Base-by-base conservation (phyloP, 37 sponge, comb jelly and placozoan species). In the Diacarnus erythraeanus region DNA sequence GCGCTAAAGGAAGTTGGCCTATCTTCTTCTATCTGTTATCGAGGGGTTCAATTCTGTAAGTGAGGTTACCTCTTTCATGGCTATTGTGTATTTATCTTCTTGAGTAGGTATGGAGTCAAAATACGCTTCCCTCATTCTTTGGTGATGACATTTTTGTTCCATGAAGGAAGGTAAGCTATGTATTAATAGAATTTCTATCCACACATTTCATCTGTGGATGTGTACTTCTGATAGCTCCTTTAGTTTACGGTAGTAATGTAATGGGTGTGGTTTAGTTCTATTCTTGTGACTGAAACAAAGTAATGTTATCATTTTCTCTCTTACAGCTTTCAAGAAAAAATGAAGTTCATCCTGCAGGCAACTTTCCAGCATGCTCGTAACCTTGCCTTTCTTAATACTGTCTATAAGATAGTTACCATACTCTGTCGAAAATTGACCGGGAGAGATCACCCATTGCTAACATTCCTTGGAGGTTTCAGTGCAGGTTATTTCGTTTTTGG, bases 131-230 rank as follows among this genome's bases (percentile, higher is more conserved):
- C 93, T 1, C 93, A 92, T 42, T 76, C 93, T 4, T 37, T 92
- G 18, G 89, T 92, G 34, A 92, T 88, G 88, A 92, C 93, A 10
- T 88, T 92, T 42, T 82, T 92, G 38, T 92, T 92, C 42, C 93
- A 92, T 31, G 57, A 80, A 22, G 93, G 93, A 76, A 92, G 82
- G 93, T 92, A 33, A 31, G 75, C 38, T 21, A 3, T 68, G 1
- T 29, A 18, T 44, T 9, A n/a, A n/a, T n/a, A n/a, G n/a, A n/a
- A n/a, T n/a, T n/a, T n/a, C n/a, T n/a, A n/a, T n/a, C n/a, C n/a
- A n/a, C n/a, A n/a, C n/a, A n/a, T n/a, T n/a, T n/a, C 10, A 25
- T 60, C n/a, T 68, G 37, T 34, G 40, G n/a, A n/a, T n/a, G n/a
- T n/a, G n/a, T n/a, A n/a, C n/a, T n/a, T n/a, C n/a, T n/a, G n/a